These are phyloP conservation scores for Lasius platythorax DNA, from an alignment of 2,888 invertebrate genomes.

Conservation along the genomic window DNA sequence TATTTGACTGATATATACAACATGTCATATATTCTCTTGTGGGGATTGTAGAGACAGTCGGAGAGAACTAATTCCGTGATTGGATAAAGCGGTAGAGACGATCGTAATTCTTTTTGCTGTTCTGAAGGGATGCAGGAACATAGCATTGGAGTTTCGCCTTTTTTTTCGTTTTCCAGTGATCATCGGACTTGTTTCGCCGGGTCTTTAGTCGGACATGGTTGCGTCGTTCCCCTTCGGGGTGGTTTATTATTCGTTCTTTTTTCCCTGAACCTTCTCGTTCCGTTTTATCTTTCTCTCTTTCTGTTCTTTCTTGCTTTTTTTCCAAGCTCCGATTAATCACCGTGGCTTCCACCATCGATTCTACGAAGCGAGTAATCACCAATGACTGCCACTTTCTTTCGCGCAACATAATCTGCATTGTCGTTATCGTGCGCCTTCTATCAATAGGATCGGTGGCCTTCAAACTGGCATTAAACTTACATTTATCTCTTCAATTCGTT, in stretches of 20 bases:
- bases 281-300: neutral
- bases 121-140: neutral
- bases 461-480: neutral
- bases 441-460: neutral
- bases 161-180: slow-evolving; percentile 34
- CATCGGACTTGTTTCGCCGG: slow-evolving; percentile 33
- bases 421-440: slow-evolving; percentile 12
- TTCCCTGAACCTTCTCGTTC: neutral
- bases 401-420: slow-evolving; percentile 21
- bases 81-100: slow-evolving; percentile 26
- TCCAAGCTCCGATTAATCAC: slow-evolving; percentile 41
- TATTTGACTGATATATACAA: slow-evolving; percentile 13
- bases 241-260: slow-evolving; percentile 33
- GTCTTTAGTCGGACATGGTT: slow-evolving; percentile 32
- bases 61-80: slow-evolving; percentile 12
- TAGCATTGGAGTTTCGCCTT: neutral
- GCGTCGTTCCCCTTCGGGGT: slow-evolving; percentile 34
- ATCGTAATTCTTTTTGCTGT: slow-evolving; percentile 18
- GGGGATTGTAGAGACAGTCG: neutral
- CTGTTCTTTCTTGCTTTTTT: neutral
- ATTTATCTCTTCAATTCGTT: slow-evolving; percentile 19
- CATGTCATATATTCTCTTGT: neutral
- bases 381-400: slow-evolving; percentile 26
- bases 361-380: slow-evolving; percentile 40
- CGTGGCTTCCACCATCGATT: slow-evolving; percentile 27